A percentile compares a stretch with the other conserved stretches of the same genome.
phyloP scores from a whole-genome alignment of 2,888 invertebrate genomes.

The Drosophila recens region DNA sequence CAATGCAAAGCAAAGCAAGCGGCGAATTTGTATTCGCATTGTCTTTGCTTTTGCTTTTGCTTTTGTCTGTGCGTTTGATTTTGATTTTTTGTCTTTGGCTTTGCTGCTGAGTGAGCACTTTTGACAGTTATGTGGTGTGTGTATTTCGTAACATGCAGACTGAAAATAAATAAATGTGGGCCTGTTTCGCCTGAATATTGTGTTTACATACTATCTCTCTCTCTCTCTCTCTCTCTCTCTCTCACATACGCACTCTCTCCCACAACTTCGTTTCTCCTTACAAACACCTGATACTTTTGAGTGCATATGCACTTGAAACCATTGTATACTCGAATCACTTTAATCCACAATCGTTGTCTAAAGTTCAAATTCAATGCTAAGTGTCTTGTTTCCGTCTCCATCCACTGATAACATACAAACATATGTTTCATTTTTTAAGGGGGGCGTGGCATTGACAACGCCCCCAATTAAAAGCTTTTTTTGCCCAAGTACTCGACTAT shows the following conservation, averaged over 20 bases:
- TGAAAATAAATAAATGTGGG: slow-evolving; percentile 54
- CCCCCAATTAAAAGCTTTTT: slow-evolving; percentile 18
- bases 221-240: not conserved
- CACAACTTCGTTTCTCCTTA: not conserved
- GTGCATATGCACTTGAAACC: slow-evolving; percentile 17
- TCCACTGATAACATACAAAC: too few species aligned
- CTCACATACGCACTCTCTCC: not conserved
- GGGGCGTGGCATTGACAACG: slow-evolving; percentile 1
- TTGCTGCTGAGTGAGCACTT: slow-evolving; percentile 35
- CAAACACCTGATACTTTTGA: slow-evolving; percentile 8
- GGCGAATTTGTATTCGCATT: slow-evolving; percentile 30
- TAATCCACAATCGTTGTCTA: slow-evolving; percentile 23
- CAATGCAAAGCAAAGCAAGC: slow-evolving; percentile 39
- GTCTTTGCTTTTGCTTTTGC: slow-evolving; percentile 28
- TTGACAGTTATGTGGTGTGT: slow-evolving; percentile 26
- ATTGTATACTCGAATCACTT: slow-evolving; percentile 12
- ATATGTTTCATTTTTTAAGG: not conserved
- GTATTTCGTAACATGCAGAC: slow-evolving; percentile 67
- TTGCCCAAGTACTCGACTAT: slow-evolving; percentile 31
- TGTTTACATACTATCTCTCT: slow-evolving; percentile 8
- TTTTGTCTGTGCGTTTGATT: not conserved
- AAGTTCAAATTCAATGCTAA: slow-evolving; percentile 52
- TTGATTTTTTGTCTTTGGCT: slow-evolving; percentile 15
- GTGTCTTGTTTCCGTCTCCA: slow-evolving; percentile 7
- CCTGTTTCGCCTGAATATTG: slow-evolving; percentile 50